Evolutionary conservation across 2,888 invertebrate genomes (phyloP).

Genomic region (Sturmia bella): DNA sequence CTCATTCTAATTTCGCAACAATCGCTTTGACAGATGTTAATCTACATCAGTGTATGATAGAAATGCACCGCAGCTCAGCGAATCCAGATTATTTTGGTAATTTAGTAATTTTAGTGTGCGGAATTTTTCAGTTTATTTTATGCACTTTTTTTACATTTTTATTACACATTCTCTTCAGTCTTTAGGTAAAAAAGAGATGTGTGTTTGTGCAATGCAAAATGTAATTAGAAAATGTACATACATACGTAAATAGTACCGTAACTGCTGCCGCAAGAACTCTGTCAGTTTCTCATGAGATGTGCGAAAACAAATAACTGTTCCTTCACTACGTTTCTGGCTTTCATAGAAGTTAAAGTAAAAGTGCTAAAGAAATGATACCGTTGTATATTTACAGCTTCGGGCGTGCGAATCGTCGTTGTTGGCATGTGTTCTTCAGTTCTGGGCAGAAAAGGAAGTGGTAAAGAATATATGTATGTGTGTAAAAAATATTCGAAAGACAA

Average conservation of each 20-base stretch:
- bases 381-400: constrained; percentile 42
- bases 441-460: constrained; percentile 46
- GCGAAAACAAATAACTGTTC: constrained; percentile 4
- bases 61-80: too few species aligned
- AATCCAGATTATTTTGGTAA: too few species aligned
- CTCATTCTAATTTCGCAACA: too few species aligned
- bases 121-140: too few species aligned
- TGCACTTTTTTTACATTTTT: too few species aligned
- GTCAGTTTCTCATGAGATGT: background rate
- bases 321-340: constrained; percentile 20
- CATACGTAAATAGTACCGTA: background rate
- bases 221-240: too few species aligned
- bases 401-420: background rate
- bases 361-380: constrained; percentile 21
- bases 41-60: too few species aligned
- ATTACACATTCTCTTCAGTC: too few species aligned
- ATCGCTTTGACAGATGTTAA: too few species aligned
- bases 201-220: too few species aligned
- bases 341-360: constrained; percentile 28
- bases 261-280: background rate
- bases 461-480: background rate
- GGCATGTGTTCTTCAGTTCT: background rate
- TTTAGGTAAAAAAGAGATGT: too few species aligned
- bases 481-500: constrained; percentile 18
- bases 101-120: too few species aligned